These are phyloP conservation scores for Zaprionus lineosus DNA, from an alignment of 2,888 invertebrate genomes.

Conservation along the genomic window DNA sequence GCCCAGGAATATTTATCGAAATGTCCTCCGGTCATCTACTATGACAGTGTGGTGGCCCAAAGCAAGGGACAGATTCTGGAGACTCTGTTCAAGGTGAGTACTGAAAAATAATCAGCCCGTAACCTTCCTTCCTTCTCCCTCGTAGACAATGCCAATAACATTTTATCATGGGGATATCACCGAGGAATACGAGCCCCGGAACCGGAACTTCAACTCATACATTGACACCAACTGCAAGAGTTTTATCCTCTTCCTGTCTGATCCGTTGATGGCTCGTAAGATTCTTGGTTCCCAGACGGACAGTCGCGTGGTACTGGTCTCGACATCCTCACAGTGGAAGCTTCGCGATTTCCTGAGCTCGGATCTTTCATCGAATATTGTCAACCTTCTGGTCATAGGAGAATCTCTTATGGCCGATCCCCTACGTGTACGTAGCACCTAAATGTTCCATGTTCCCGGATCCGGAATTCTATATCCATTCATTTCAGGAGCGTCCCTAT, in stretches of 20 bases:
- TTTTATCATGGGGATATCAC: constrained; percentile 87
- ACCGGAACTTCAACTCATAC: constrained; percentile 72
- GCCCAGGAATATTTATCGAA: constrained; percentile 85
- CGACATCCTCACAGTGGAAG: constrained; percentile 89
- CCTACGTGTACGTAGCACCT: constrained; percentile 81
- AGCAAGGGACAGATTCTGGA: constrained; percentile 85
- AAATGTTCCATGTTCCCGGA: not conserved
- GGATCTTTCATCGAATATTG: constrained; percentile 86
- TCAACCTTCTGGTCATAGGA: constrained; percentile 88
- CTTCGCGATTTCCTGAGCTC: constrained; percentile 88
- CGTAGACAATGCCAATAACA: constrained; percentile 83
- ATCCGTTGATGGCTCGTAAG: constrained; percentile 85
- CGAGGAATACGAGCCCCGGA: constrained; percentile 83
- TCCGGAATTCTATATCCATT: not conserved
- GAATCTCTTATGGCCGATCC: constrained; percentile 85
- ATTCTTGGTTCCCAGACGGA: constrained; percentile 86
- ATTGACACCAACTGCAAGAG: constrained; percentile 85
- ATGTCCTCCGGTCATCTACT: constrained; percentile 87
- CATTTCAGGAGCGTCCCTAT: constrained; percentile 86
- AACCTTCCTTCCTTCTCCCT: not conserved
- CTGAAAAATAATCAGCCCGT: not conserved
- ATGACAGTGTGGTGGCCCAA: constrained; percentile 85
- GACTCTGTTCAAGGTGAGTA: constrained; percentile 83
- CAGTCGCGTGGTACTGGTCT: constrained; percentile 87
- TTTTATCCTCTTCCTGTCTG: constrained; percentile 87